phyloP scores from a whole-genome alignment of 2,888 invertebrate species.

The Crossocerus cetratus region DNA sequence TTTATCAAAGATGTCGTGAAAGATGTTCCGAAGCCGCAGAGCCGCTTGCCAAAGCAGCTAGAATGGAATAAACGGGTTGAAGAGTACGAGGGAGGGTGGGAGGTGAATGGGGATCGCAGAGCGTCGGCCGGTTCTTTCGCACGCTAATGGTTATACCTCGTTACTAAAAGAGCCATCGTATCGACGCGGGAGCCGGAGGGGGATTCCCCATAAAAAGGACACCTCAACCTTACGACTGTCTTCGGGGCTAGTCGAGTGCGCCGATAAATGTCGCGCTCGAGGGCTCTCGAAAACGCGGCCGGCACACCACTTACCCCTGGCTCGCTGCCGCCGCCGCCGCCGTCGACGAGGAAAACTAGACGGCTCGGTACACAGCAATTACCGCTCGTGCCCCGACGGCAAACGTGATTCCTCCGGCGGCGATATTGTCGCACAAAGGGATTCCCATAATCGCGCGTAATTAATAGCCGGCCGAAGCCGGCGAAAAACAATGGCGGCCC shows the following conservation, averaged over 20 bases:
- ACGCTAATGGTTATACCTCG: slow-evolving; percentile 55
- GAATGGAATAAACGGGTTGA: not conserved
- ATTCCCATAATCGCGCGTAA: too few species aligned
- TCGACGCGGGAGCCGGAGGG: slow-evolving; percentile 15
- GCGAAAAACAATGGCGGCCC: too few species aligned
- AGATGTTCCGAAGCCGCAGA: too few species aligned
- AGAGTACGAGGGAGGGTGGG: slow-evolving; percentile 14
- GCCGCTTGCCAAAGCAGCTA: slow-evolving; percentile 12
- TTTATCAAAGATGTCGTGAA: too few species aligned
- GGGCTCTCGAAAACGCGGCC: slow-evolving; percentile 26
- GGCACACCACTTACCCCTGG: not conserved
- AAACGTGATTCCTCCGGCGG: too few species aligned
- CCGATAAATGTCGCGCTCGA: slow-evolving; percentile 43
- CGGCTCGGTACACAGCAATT: not conserved
- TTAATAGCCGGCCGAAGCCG: too few species aligned
- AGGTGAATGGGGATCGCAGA: slow-evolving; percentile 20
- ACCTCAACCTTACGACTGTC: slow-evolving; percentile 44
- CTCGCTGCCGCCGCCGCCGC: not conserved
- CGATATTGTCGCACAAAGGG: too few species aligned
- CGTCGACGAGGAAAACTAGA: too few species aligned
- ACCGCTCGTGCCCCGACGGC: not conserved
- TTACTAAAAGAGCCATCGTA: slow-evolving; percentile 48
- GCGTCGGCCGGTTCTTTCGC: slow-evolving; percentile 26
- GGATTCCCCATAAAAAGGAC: slow-evolving; percentile 36
- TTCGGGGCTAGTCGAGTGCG: slow-evolving; percentile 34